Conservation (phyloP, 2,113 vertebrate genomes). For the Eurypyga helias region DNA sequence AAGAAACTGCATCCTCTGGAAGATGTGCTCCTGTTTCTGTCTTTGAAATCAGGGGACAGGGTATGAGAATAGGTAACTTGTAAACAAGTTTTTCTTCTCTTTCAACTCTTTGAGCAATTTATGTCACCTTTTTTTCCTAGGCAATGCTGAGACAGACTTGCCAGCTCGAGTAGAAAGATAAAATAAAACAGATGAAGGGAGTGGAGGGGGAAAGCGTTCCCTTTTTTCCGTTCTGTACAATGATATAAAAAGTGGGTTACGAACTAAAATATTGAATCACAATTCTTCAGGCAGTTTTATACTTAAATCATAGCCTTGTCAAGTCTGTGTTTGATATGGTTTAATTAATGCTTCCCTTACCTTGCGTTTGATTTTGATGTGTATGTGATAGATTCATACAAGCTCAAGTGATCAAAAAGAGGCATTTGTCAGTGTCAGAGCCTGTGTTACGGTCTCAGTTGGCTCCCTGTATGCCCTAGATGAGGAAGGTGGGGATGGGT, state of each 20-base stretch:
- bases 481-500: conserved; percentile 26
- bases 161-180: conserved; percentile 23
- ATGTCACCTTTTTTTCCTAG: conserved; percentile 30
- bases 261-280: conserved; percentile 77
- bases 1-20: neutral
- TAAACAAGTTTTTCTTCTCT: conserved; percentile 57
- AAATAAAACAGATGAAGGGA: conserved; percentile 56
- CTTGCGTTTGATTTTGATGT: conserved; percentile 58
- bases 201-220: neutral
- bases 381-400: conserved; percentile 31
- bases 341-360: conserved; percentile 76
- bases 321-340: conserved; percentile 67
- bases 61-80: conserved; percentile 41
- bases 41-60: neutral
- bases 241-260: conserved; percentile 61
- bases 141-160: conserved; percentile 18
- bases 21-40: neutral
- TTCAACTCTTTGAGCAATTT: conserved; percentile 44
- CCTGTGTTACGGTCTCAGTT: neutral
- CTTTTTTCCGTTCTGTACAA: conserved; percentile 51
- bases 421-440: conserved; percentile 64
- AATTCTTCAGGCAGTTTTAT: conserved; percentile 75
- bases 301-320: conserved; percentile 77
- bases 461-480: neutral
- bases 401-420: conserved; percentile 62